Evolutionary conservation across 2,797 vertebrate genomes (phyloP), one percentile per base, ranked within the genome.

Genomic region (Bradypodion pumilum): DNA sequence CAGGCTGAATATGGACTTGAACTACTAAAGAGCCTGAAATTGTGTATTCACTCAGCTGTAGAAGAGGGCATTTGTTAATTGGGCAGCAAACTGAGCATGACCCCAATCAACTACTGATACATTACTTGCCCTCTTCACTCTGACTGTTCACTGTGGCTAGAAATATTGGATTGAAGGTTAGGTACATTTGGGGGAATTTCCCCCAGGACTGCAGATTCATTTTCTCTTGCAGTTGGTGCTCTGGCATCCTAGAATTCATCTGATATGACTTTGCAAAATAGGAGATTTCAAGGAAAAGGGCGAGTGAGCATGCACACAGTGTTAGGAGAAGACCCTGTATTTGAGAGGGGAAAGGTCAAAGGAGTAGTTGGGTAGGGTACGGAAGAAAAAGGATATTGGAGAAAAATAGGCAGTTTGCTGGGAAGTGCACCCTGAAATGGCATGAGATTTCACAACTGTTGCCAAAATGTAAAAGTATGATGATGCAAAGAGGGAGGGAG

Each of bases 341-440:
- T 40, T 63, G 87, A 2, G 40, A 70, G 21, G 42, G 80, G 40
- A n/a, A 49, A 81, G 0, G 0, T 37, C 52, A 19, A 35, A 32
- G 0, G 1, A 19, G 5, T 68, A 81, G 0, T 0, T 9, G 72
- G 32, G 0, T n/a, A 13, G 32, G 60, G 1, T 0, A 85, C 86
- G 7, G 52, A 5, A 52, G 19, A 7, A 6, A 29, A 77, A 29
- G n/a, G 25, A 49, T 4, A 27, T 15, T 5, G 78, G 46, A 66
- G 3, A 1, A 12, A 1, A 2, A 42, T 10, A 70, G 10, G 1
- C 59, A 0, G 7, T 2, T 72, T 65, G 7, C 12, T 42, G 68
- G 63, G 80, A 56, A 46, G 29, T 37, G 16, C 40, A 46, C 7
- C 12, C 21, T 42, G 62, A 42, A 7, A 21, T 46, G 13, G 13